These are phyloP conservation scores for Condylura cristata DNA, from an alignment of 2,113 vertebrate genomes.

Conservation along the genomic window DNA sequence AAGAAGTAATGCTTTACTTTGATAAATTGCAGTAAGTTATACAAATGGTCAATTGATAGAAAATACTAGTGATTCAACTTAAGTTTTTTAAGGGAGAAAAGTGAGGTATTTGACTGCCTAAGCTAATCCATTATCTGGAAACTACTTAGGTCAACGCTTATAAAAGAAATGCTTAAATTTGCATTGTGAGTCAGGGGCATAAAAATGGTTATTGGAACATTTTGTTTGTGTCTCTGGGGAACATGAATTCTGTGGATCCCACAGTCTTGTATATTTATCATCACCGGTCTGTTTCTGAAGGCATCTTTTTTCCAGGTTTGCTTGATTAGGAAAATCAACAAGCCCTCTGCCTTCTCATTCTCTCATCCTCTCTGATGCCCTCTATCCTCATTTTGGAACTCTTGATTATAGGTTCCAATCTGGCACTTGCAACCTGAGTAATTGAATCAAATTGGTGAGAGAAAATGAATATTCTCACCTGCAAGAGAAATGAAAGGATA, in stretches of 20 bases:
- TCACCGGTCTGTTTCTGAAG: neutral
- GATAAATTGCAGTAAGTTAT: neutral
- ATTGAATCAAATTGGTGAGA: slow-evolving; percentile 38
- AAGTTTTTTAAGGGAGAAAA: slow-evolving; percentile 6
- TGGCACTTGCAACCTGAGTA: slow-evolving; percentile 39
- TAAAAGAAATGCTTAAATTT: slow-evolving; percentile 33
- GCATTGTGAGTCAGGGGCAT: neutral
- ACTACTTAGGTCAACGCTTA: neutral
- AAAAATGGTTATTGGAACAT: neutral
- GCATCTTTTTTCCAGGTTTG: neutral
- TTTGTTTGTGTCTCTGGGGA: neutral
- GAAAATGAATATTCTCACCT: slow-evolving; percentile 48
- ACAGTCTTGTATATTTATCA: neutral
- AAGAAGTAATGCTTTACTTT: neutral
- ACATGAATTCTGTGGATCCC: neutral
- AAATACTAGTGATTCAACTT: slow-evolving; percentile 16
- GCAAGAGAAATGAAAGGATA: neutral
- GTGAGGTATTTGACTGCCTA: neutral
- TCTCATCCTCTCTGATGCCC: neutral
- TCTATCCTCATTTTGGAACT: slow-evolving; percentile 40
- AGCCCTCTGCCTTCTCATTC: neutral
- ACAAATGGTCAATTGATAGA: slow-evolving; percentile 22
- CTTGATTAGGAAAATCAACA: slow-evolving; percentile 57
- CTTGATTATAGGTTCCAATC: slow-evolving; percentile 43
- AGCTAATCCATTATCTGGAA: slow-evolving; percentile 12